These are phyloP conservation scores for Medauroidea extradentata DNA, from an alignment of 1,140 invertebrate species.

Conservation along the genomic window DNA sequence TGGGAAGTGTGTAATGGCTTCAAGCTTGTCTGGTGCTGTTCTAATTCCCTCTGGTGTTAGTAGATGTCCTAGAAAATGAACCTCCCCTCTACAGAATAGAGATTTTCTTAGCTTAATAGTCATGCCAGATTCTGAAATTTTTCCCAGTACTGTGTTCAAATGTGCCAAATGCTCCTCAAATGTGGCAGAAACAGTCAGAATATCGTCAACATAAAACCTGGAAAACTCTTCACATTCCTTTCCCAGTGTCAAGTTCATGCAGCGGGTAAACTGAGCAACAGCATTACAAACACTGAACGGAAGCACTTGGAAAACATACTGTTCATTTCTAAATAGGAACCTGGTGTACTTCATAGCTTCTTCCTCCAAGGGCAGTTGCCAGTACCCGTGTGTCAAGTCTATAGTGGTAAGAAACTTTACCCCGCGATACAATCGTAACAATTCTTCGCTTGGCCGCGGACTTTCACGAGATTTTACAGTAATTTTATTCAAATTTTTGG, in stretches of 20 bases:
- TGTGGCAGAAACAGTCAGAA: constrained; percentile 22
- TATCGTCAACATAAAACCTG: constrained; percentile 28
- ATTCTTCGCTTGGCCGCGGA: constrained; percentile 3
- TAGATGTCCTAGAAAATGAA: constrained; percentile 26
- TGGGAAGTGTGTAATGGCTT: constrained; percentile 29
- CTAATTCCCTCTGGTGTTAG: constrained; percentile 26
- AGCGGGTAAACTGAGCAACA: constrained; percentile 30
- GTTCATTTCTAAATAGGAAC: constrained; percentile 30
- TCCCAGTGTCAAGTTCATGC: constrained; percentile 18
- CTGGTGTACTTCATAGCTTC: constrained; percentile 32
- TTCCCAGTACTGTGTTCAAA: constrained; percentile 15
- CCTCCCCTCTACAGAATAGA: constrained; percentile 14
- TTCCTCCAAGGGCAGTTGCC: constrained; percentile 32
- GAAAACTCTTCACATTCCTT: constrained; percentile 9
- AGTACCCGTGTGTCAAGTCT: constrained; percentile 35
- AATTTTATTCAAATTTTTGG: constrained; percentile 30
- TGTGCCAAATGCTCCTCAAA: constrained; percentile 25
- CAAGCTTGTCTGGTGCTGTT: constrained; percentile 32
- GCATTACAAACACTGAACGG: constrained; percentile 33
- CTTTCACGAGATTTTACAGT: constrained; percentile 31
- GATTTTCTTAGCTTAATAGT: constrained; percentile 26
- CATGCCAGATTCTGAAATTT: constrained; percentile 21
- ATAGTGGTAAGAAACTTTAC: constrained; percentile 30
- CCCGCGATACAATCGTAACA: constrained; percentile 28
- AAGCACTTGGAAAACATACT: constrained; percentile 34